phyloP scores from a whole-genome alignment of 2,797 vertebrate species.

The Chaenodraco wilsoni region DNA sequence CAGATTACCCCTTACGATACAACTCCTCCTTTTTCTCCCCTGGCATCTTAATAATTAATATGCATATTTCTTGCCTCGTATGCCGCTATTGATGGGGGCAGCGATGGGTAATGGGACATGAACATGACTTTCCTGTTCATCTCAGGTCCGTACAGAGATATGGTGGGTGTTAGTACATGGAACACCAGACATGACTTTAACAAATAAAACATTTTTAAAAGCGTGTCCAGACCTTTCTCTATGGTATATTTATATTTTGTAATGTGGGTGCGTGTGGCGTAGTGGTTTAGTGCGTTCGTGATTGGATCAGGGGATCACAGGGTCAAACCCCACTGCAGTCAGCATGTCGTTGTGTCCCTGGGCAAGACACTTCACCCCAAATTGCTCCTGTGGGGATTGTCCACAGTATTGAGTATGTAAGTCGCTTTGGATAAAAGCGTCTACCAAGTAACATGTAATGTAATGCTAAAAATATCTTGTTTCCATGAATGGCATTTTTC shows the following conservation, averaged over 20 bases:
- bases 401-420: too few relatives aligned
- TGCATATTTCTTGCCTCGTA: constrained; percentile 76
- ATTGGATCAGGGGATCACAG: too few relatives aligned
- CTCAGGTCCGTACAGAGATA: constrained; percentile 56
- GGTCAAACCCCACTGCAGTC: too few relatives aligned
- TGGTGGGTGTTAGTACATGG: constrained; percentile 49
- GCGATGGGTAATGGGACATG: constrained; percentile 76
- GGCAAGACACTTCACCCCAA: too few relatives aligned
- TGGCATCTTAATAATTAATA: constrained; percentile 79
- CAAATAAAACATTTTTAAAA: constrained; percentile 17
- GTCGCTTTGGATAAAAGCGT: too few relatives aligned
- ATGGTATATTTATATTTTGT: constrained; percentile 22
- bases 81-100: constrained; percentile 64
- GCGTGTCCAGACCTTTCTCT: not conserved
- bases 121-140: constrained; percentile 65
- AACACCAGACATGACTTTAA: constrained; percentile 40
- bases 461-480: not conserved
- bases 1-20: constrained; percentile 48
- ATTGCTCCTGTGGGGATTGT: too few relatives aligned
- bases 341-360: too few relatives aligned
- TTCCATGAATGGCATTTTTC: not conserved
- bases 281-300: too few relatives aligned
- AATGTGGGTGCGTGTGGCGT: too few relatives aligned
- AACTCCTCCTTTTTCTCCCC: constrained; percentile 60
- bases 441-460: too few relatives aligned